Conservation (phyloP, 2,888 invertebrate species). For the Lumbricus terrestris region DNA sequence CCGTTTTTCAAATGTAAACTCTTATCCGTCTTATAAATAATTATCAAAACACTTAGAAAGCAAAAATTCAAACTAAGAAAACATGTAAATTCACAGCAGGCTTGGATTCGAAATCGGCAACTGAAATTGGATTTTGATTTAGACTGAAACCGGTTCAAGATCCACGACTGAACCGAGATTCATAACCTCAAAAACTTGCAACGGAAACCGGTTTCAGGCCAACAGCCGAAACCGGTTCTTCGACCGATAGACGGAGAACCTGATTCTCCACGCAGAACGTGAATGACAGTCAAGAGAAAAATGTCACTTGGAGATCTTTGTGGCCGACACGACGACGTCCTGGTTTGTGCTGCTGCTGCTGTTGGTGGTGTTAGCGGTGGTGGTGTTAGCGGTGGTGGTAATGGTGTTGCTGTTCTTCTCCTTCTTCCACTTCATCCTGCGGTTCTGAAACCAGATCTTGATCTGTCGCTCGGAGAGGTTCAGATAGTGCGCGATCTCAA, state of each 20-base stretch:
- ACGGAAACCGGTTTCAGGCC: not conserved
- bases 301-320: not conserved
- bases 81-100: not conserved
- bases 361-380: not conserved
- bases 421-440: constrained; percentile 77
- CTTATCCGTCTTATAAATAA: not conserved
- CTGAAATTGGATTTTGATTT: not conserved
- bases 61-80: not conserved
- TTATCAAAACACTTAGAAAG: not conserved
- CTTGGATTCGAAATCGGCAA: not conserved
- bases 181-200: not conserved
- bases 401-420: constrained; percentile 9
- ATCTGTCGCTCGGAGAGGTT: constrained; percentile 93
- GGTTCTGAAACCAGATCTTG: constrained; percentile 75
- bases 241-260: too few relatives aligned
- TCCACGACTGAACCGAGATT: too few relatives aligned
- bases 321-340: not conserved
- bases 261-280: too few relatives aligned
- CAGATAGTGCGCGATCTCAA: constrained; percentile 94
- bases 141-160: not conserved
- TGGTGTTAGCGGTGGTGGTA: not conserved
- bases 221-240: not conserved
- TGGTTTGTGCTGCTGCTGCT: not conserved
- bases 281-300: not conserved
- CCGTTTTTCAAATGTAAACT: too few relatives aligned